phyloP scores from a whole-genome alignment of 2,888 invertebrate species.

The Hypsopygia costalis region DNA sequence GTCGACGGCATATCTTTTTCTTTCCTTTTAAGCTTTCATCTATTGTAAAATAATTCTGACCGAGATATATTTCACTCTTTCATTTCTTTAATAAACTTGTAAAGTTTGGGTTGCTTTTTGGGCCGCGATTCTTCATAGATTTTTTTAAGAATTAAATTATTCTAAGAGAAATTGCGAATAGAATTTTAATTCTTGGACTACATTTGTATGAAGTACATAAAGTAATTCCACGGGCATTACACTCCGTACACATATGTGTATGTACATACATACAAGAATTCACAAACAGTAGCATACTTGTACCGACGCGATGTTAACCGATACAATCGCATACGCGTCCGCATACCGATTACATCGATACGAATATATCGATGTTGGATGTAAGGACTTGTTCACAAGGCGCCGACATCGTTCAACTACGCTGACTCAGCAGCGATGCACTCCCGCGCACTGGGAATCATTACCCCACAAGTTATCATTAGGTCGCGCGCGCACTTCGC shows the following conservation, averaged over 20 bases:
- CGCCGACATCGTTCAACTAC: constrained; percentile 60
- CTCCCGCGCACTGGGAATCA: constrained; percentile 47
- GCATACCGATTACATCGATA: constrained; percentile 9
- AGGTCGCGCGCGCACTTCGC: constrained; percentile 68
- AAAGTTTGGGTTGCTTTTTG: too few species aligned
- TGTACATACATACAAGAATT: too few species aligned
- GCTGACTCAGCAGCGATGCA: constrained; percentile 70
- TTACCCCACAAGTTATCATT: constrained; percentile 62
- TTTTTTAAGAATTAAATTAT: too few species aligned
- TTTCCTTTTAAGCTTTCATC: too few species aligned
- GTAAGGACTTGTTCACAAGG: constrained; percentile 30
- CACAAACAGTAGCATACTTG: background rate
- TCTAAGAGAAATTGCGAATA: too few species aligned
- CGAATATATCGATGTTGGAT: constrained; percentile 1
- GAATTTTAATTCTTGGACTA: too few species aligned
- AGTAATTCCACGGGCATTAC: background rate
- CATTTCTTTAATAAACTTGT: too few species aligned
- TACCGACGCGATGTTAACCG: constrained; percentile 5
- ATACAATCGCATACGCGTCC: constrained; percentile 7
- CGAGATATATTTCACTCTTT: too few species aligned
- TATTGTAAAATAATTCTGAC: too few species aligned
- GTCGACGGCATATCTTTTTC: background rate
- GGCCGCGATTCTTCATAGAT: too few species aligned
- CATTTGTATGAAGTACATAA: too few species aligned
- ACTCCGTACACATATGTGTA: background rate